phyloP scores from a whole-genome alignment of 2,888 invertebrate species.

The Agriotes lineatus region DNA sequence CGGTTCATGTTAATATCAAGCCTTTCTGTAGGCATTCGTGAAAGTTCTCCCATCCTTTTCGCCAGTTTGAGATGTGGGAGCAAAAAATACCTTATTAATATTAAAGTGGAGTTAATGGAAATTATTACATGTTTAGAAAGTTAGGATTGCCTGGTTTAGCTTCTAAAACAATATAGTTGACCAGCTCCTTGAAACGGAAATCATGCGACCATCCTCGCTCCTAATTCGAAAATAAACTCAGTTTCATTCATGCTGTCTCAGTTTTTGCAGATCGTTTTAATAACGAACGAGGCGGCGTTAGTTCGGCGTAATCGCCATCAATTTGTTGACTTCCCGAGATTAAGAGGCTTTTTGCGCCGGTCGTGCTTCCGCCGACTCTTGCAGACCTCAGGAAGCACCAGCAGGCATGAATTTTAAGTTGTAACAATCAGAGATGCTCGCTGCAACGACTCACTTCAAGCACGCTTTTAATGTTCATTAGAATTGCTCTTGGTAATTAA shows the following conservation, averaged over 20 bases:
- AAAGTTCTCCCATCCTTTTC: no score
- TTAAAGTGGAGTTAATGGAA: no score
- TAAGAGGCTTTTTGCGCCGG: neutral
- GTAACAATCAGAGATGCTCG: no score
- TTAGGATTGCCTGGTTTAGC: no score
- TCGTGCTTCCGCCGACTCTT: neutral
- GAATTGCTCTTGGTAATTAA: constrained; percentile 25
- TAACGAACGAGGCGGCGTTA: neutral
- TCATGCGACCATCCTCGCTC: constrained; percentile 9
- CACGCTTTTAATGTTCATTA: constrained; percentile 20
- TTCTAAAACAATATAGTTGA: no score
- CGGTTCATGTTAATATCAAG: no score
- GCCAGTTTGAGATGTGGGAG: no score
- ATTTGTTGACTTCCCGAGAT: constrained; percentile 10
- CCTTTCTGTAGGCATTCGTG: no score
- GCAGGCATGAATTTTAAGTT: constrained; percentile 10
- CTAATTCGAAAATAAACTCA: constrained; percentile 3
- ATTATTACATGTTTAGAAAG: no score
- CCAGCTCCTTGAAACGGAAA: neutral
- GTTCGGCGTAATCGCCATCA: constrained; percentile 8
- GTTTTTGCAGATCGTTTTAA: constrained; percentile 8
- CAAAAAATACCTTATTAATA: no score
- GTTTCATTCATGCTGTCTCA: neutral
- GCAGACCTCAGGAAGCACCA: no score
- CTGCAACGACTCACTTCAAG: neutral